A percentile compares a stretch with the other conserved stretches of the same genome.
phyloP scores from a whole-genome alignment of 2,888 invertebrate species.

The Pristionchus mayeri region DNA sequence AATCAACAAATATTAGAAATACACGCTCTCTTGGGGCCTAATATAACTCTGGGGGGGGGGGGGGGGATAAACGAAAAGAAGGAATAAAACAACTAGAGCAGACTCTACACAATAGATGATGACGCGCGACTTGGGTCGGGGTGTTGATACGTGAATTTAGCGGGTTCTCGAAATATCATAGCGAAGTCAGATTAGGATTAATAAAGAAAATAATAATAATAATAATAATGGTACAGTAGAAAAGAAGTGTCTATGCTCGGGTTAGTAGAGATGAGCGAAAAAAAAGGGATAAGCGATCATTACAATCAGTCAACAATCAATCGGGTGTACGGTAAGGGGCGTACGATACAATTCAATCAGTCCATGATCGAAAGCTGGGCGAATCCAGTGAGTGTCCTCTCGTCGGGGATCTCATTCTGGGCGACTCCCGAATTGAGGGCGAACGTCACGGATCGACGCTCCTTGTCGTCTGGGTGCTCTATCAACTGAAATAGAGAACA shows the following conservation, averaged over 20 bases:
- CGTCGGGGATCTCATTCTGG: too few relatives aligned
- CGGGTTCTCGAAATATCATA: neutral
- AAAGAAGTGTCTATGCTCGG: conserved; percentile 15
- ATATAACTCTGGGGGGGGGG: conserved; percentile 11
- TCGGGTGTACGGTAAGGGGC: too few relatives aligned
- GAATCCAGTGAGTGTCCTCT: too few relatives aligned
- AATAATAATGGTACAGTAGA: neutral
- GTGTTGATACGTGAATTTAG: conserved; percentile 37
- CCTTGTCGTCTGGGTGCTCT: too few relatives aligned
- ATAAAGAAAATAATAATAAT: too few relatives aligned
- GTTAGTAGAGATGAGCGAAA: neutral
- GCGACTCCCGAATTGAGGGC: too few relatives aligned
- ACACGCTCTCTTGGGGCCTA: conserved; percentile 33
- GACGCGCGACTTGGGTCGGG: neutral
- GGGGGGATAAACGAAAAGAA: conserved; percentile 1
- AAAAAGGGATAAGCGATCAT: too few relatives aligned
- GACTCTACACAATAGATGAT: neutral
- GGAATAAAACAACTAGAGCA: neutral
- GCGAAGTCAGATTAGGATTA: neutral
- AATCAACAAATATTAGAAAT: conserved; percentile 29
- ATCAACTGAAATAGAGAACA: too few relatives aligned
- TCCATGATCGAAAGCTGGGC: too few relatives aligned
- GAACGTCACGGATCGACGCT: too few relatives aligned
- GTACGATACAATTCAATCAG: too few relatives aligned
- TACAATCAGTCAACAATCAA: too few relatives aligned